Percentiles rank a stretch among this genome's conserved stretches.
These are phyloP conservation scores for Varecia variegata DNA, from an alignment of 2,797 vertebrate species.

Conservation along the genomic window DNA sequence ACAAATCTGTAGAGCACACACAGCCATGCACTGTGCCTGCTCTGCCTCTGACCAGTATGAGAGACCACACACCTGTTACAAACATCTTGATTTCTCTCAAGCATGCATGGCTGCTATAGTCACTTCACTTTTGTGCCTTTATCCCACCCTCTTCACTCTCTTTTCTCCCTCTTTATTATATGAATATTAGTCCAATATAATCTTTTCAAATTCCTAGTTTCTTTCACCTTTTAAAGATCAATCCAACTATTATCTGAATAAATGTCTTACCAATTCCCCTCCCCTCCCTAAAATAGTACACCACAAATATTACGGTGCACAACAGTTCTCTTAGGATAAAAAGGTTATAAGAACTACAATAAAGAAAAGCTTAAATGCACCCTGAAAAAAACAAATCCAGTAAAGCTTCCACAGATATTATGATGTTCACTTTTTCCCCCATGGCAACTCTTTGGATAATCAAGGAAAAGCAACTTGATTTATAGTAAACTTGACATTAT, in stretches of 20 bases:
- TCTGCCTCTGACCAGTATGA: not conserved
- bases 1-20: not conserved
- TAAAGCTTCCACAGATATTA: constrained; percentile 13
- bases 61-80: not conserved
- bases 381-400: not conserved
- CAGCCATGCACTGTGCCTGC: not conserved
- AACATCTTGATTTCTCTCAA: not conserved
- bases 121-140: not conserved
- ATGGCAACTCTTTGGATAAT: not conserved
- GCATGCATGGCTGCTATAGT: not conserved
- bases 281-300: not conserved
- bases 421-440: not conserved
- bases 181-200: not conserved
- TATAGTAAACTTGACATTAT: constrained; percentile 32
- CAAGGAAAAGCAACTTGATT: constrained; percentile 40
- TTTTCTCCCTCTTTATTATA: not conserved
- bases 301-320: constrained; percentile 15
- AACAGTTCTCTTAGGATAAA: not conserved
- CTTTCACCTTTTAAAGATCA: constrained; percentile 50
- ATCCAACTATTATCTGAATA: constrained; percentile 13
- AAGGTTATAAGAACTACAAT: constrained; percentile 31
- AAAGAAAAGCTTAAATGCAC: not conserved
- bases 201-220: constrained; percentile 10
- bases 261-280: not conserved
- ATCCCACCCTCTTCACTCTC: not conserved